Conservation (phyloP, 2,113 vertebrate species). For the Electrona antarctica region DNA sequence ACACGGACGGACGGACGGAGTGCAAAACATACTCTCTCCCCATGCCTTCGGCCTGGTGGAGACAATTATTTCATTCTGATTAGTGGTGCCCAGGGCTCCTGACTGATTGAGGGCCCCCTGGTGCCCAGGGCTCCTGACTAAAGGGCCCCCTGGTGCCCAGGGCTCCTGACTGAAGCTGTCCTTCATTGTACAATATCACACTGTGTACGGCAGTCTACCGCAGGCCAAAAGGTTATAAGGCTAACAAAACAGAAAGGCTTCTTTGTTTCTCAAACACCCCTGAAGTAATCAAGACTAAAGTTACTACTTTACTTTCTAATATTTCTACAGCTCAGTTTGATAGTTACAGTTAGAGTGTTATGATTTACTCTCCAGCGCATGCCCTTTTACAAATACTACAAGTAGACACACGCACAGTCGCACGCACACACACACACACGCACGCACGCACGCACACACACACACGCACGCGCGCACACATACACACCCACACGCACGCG, state of each 20-base stretch:
- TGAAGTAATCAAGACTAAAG: conserved; percentile 36
- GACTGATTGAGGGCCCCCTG: too few relatives aligned
- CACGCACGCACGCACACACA: background rate
- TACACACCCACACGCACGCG: background rate
- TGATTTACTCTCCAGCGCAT: conserved; percentile 21
- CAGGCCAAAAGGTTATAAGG: conserved; percentile 27
- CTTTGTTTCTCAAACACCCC: conserved; percentile 52
- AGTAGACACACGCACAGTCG: conserved; percentile 5
- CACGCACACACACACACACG: conserved; percentile 5
- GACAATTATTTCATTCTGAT: too few relatives aligned
- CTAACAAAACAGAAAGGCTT: conserved; percentile 33
- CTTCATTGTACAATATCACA: background rate
- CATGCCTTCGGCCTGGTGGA: too few relatives aligned
- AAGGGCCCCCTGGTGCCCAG: too few relatives aligned
- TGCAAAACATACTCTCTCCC: too few relatives aligned
- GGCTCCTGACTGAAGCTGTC: background rate
- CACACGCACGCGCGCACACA: too few relatives aligned
- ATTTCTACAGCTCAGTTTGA: conserved; percentile 38
- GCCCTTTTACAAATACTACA: background rate
- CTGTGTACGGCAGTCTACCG: conserved; percentile 26
- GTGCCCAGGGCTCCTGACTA: background rate
- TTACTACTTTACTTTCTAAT: conserved; percentile 29
- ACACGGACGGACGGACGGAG: too few relatives aligned
- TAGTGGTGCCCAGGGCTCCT: too few relatives aligned
- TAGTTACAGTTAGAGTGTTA: conserved; percentile 18